Base-by-base conservation (phyloP, 2,113 vertebrate species). In the Falco punctatus region DNA sequence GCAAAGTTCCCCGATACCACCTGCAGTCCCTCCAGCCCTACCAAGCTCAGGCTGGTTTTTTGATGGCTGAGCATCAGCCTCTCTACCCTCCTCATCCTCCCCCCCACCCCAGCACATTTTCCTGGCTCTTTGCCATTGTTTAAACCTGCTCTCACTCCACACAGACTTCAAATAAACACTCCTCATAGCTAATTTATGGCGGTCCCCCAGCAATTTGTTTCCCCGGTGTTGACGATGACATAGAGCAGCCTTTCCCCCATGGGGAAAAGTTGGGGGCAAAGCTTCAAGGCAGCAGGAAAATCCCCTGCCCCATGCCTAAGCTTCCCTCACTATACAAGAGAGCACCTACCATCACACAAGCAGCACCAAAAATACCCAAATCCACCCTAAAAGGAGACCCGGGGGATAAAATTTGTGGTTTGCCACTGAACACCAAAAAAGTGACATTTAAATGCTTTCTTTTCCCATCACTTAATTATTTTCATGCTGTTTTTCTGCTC, bases 131-230 rank as follows among this genome's bases (percentile, higher is more conserved):
- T 0, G 46, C 94, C 94, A 88, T 51, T 94, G 93, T 96, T 97
- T 97, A 94, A 96, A 96, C 78, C 86, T 91, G 95, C 81, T 96
- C 92, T 96, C 12, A 9, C 87, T 95, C 78, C 42, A 13, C 1
- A 24, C 54, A 49, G 90, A n/a, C 77, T 96, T 97, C 90, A 90
- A 90, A 96, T 97, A 97, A 98, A 97, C 97, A 96, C 81, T 82
- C 24, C 89, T 62, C 9, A 1, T 58, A n/a, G 44, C 51, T 93
- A 95, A 96, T 91, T 94, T 94, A 95, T 6, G 0, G 70, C 88
- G 32, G 28, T 58, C 54, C 72, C 81, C 24, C 26, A 19, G 93
- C 17, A 9, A 0, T 65, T 96, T 75, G 66, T 88, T 95, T 94
- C 69, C 90, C 75, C 7, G 4, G 52, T 15, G 58, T 67, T 8